Percentiles rank a stretch among this genome's conserved stretches.
phyloP scores from a whole-genome alignment of 2,888 invertebrate genomes.

The Synergus gifuensis region DNA sequence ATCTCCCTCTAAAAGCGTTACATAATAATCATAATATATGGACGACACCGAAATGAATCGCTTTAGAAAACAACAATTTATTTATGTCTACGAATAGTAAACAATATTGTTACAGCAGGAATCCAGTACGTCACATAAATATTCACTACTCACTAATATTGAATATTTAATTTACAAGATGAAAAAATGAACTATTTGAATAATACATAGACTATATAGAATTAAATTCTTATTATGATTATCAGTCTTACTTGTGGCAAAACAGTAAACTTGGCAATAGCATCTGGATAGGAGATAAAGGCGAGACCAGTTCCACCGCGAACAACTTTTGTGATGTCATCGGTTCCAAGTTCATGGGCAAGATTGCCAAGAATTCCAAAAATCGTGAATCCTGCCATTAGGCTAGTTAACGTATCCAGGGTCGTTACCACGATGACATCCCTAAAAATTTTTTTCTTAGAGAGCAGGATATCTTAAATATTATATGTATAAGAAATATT shows the following conservation, averaged over 20 bases:
- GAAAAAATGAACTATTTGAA: constrained; percentile 13
- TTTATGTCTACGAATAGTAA: not conserved
- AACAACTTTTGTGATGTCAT: constrained; percentile 83
- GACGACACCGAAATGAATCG: too few species aligned
- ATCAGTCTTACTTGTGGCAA: constrained; percentile 81
- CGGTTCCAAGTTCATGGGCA: constrained; percentile 82
- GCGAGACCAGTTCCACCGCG: constrained; percentile 89
- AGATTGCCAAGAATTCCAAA: constrained; percentile 91
- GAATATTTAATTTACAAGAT: not conserved
- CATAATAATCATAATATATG: too few species aligned
- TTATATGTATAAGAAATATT: not conserved
- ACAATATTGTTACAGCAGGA: not conserved
- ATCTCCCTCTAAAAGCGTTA: too few species aligned
- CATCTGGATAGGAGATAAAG: constrained; percentile 92
- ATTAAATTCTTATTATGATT: not conserved
- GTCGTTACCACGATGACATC: constrained; percentile 90
- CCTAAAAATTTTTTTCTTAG: constrained; percentile 53
- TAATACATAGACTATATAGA: not conserved
- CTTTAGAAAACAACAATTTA: too few species aligned
- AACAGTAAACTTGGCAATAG: constrained; percentile 86
- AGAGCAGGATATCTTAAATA: too few species aligned
- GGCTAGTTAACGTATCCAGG: constrained; percentile 89
- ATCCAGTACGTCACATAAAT: not conserved
- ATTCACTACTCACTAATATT: not conserved
- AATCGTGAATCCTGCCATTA: constrained; percentile 90